phyloP scores from a whole-genome alignment of 2,888 invertebrate species.

The Chymomyza procnemis region DNA sequence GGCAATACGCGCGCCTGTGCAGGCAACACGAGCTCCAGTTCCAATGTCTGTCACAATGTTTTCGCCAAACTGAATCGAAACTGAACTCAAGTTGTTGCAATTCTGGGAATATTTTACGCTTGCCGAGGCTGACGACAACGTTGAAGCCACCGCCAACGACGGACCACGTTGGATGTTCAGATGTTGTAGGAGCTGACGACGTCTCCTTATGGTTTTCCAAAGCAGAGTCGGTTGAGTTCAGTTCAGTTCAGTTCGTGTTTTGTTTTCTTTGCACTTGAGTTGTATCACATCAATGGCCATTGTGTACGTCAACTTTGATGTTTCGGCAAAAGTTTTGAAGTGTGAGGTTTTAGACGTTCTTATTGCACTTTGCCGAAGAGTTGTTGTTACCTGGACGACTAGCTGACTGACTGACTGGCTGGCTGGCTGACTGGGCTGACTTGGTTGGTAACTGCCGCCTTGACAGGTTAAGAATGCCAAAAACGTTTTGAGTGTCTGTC shows the following conservation, averaged over 20 bases:
- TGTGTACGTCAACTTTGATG: conserved; percentile 74
- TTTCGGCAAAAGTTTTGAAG: conserved; percentile 71
- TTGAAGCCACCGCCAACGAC: conserved; percentile 58
- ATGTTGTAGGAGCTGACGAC: background rate
- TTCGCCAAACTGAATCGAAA: conserved; percentile 37
- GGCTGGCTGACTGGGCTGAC: conserved; percentile 4
- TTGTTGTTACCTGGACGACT: conserved; percentile 4
- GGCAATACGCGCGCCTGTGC: background rate
- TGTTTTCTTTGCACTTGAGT: conserved; percentile 71
- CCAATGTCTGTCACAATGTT: conserved; percentile 1
- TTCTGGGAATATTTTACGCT: conserved; percentile 69
- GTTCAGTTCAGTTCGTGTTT: conserved; percentile 45
- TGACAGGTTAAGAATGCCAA: conserved; percentile 73
- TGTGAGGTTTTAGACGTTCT: conserved; percentile 73
- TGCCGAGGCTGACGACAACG: conserved; percentile 63
- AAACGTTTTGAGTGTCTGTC: conserved; percentile 60
- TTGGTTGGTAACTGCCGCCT: conserved; percentile 43
- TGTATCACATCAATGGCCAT: conserved; percentile 73
- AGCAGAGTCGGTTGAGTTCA: background rate
- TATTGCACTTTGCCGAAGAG: conserved; percentile 59
- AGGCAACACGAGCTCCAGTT: background rate
- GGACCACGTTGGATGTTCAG: background rate
- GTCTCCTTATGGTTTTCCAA: conserved; percentile 19
- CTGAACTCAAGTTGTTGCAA: conserved; percentile 63
- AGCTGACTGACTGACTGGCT: conserved; percentile 1